Base-by-base conservation (phyloP, 1,140 invertebrate genomes). In the Drosophila pseudoobscura region DNA sequence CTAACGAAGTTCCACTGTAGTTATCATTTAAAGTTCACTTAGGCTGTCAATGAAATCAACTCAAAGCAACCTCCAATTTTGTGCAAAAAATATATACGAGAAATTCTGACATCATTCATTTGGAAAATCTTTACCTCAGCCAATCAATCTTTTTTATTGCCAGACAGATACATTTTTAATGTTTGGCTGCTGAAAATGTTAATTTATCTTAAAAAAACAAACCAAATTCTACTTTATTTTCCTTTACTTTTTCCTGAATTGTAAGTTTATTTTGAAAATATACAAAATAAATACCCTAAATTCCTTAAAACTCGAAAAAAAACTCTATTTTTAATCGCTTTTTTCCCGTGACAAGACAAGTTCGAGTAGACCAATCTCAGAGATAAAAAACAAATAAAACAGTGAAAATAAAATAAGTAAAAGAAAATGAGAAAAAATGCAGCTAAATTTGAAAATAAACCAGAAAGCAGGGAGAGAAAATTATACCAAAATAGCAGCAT, bases 281-380 rank as follows among this genome's bases (percentile, higher is more conserved):
- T 15, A 52, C 46, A 52, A 50, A 46, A 46, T 8, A 17, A 5
- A 47, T 71, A 29, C 22, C 15, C 24, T 13, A 47, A 53, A 45
- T 13, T 39, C 35, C 35, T 39, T 3, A 39, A 57, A 71, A 44
- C 53, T 29, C 35, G 35, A 17, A 39, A 57, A 49, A 49, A 63
- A 80, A 87, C 82, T 85, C 54, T 85, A 85, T 85, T 87, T 85
- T 80, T 85, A 78, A 85, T 61, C 78, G 54, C 51, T 54, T 87
- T 57, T 62, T 45, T 52, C 55, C 46, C 56, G 64, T 85, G 82
- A 87, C 82, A 85, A 85, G 82, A 72, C 82, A 85, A 85, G 82
- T 85, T 85, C 83, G 83, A 68, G 22, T 49, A 45, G 66, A 52
- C 43, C 69, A 53, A 41, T 43, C 35, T 29, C 44, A 35, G 55